These are phyloP conservation scores for Epinotia brunnichana DNA, from an alignment of 2,888 invertebrate genomes.

Conservation along the genomic window DNA sequence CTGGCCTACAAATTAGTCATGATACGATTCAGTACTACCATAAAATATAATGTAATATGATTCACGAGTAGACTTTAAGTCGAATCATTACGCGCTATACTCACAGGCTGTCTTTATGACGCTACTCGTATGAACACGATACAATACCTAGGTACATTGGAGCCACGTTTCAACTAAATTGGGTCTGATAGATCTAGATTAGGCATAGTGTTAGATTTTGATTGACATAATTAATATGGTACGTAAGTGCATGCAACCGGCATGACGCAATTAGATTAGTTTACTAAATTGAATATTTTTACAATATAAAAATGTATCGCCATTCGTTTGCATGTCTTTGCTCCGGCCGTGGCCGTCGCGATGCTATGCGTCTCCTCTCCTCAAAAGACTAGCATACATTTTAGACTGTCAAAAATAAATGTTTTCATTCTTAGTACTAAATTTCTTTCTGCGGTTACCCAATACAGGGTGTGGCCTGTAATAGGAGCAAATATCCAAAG, in stretches of 20 bases:
- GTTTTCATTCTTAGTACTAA: background rate
- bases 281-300: background rate
- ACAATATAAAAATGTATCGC: no score
- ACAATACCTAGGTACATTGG: background rate
- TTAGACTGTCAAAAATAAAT: no score
- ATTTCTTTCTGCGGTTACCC: background rate
- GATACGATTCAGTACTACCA: slow-evolving; percentile 42
- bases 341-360: no score
- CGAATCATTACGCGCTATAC: background rate
- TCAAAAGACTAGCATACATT: no score
- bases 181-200: slow-evolving; percentile 28
- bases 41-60: background rate
- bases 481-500: no score
- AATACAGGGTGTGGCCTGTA: no score
- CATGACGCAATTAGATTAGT: background rate
- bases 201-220: slow-evolving; percentile 11
- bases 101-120: background rate
- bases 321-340: no score
- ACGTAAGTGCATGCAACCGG: background rate
- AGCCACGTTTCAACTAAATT: slow-evolving; percentile 10
- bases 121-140: background rate
- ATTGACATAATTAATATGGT: slow-evolving; percentile 5
- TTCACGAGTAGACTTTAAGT: slow-evolving; percentile 6
- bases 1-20: slow-evolving; percentile 63
- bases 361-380: no score